phyloP scores from a whole-genome alignment of 2,113 vertebrate species.

The Noctilio leporinus region DNA sequence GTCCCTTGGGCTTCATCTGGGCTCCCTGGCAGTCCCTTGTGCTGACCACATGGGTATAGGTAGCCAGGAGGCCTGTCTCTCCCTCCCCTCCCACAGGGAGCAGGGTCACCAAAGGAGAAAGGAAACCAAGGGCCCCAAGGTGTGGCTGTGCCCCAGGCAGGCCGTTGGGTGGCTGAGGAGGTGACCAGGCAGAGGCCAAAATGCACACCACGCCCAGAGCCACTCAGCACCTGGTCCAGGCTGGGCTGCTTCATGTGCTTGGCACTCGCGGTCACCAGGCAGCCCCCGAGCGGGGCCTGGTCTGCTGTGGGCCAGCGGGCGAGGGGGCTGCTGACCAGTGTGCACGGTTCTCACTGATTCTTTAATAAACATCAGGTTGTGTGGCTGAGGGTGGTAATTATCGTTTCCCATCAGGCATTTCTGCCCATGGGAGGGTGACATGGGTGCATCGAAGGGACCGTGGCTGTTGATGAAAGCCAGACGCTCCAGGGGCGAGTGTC shows the following conservation, averaged over 20 bases:
- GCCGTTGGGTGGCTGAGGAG: accelerated
- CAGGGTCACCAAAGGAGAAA: background rate
- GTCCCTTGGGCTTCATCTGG: background rate
- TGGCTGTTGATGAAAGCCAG: background rate
- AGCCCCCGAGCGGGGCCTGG: accelerated
- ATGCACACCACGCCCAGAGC: accelerated
- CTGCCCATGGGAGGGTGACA: accelerated
- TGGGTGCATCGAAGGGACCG: accelerated
- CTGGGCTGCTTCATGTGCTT: accelerated
- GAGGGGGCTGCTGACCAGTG: accelerated
- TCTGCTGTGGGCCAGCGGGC: accelerated
- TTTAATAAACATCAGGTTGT: background rate
- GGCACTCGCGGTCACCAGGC: accelerated
- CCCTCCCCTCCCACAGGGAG: background rate
- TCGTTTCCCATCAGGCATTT: accelerated
- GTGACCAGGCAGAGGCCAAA: too few relatives aligned
- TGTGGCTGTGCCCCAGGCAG: accelerated
- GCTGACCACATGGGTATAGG: accelerated
- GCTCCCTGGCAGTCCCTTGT: too few relatives aligned
- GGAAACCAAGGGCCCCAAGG: accelerated
- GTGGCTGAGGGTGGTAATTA: background rate
- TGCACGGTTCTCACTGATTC: accelerated
- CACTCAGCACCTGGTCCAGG: accelerated
- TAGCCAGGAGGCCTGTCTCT: background rate
- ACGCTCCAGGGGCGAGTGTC: accelerated